Percentiles rank a stretch among this genome's conserved stretches.
Conservation (phyloP, 2,797 vertebrate genomes). For the Pseudochirops cupreus region DNA sequence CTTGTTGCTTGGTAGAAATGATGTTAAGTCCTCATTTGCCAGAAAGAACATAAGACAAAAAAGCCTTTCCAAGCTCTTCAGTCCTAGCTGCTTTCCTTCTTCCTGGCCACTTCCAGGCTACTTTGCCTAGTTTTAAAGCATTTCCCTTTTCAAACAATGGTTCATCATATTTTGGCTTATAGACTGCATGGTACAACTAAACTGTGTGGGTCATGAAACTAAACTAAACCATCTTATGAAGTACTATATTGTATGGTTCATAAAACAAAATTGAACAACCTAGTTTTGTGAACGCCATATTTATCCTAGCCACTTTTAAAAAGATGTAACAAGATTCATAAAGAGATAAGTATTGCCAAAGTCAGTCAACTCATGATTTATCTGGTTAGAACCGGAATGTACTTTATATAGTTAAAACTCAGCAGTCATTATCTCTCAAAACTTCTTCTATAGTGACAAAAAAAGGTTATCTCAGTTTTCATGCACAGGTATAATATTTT, state of each 20-base stretch:
- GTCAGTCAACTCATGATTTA: background rate
- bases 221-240: background rate
- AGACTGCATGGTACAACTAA: background rate
- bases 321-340: background rate
- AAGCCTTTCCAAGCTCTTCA: background rate
- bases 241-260: background rate
- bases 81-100: background rate
- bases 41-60: background rate
- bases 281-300: background rate
- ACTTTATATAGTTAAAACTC: background rate
- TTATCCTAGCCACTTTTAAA: background rate
- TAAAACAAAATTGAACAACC: background rate
- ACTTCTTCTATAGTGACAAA: background rate
- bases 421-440: background rate
- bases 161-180: slow-evolving; percentile 32
- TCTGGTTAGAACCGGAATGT: background rate
- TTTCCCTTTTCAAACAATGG: background rate
- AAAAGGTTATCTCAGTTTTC: background rate
- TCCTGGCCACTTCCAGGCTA: background rate
- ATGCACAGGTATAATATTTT: background rate
- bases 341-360: background rate
- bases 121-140: slow-evolving; percentile 5
- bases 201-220: slow-evolving; percentile 9
- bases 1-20: slow-evolving; percentile 3
- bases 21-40: background rate